Conservation (phyloP, 2,888 invertebrate genomes). For the Trissolcus japonicus region DNA sequence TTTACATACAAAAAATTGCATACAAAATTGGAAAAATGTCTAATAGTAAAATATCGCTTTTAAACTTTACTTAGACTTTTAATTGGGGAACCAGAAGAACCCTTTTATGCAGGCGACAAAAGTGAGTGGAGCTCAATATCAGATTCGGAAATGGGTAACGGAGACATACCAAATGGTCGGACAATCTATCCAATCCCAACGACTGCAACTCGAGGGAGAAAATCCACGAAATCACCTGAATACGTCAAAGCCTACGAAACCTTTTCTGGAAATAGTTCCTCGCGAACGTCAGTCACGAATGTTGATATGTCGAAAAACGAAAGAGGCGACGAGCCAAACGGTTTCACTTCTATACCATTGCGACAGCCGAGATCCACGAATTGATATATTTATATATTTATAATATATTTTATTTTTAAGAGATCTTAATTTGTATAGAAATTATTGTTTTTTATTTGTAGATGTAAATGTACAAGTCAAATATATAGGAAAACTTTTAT, state of each 20-base stretch:
- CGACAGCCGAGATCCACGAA: neutral
- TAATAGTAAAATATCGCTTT: neutral
- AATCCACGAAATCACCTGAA: slow-evolving; percentile 22
- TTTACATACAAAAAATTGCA: neutral
- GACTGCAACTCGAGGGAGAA: slow-evolving; percentile 12
- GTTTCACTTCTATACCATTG: neutral
- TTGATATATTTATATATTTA: neutral
- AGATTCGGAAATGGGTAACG: slow-evolving; percentile 33
- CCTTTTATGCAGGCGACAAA: slow-evolving; percentile 23
- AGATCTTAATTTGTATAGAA: too few relatives aligned
- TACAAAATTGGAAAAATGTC: slow-evolving; percentile 4
- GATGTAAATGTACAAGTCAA: too few relatives aligned
- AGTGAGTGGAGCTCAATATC: slow-evolving; percentile 44
- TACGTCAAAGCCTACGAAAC: slow-evolving; percentile 47
- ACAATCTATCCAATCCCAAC: slow-evolving; percentile 18
- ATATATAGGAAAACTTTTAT: too few relatives aligned
- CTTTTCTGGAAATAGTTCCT: slow-evolving; percentile 16
- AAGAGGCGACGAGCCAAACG: slow-evolving; percentile 15
- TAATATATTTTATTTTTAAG: too few relatives aligned
- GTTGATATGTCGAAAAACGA: slow-evolving; percentile 17
- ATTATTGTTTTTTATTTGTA: too few relatives aligned
- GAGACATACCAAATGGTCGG: slow-evolving; percentile 14
- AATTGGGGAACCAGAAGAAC: slow-evolving; percentile 25
- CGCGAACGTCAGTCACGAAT: slow-evolving; percentile 8
- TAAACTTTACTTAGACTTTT: slow-evolving; percentile 21